Conservation (phyloP, 2,888 invertebrate genomes). For the Ectemnius lituratus region DNA sequence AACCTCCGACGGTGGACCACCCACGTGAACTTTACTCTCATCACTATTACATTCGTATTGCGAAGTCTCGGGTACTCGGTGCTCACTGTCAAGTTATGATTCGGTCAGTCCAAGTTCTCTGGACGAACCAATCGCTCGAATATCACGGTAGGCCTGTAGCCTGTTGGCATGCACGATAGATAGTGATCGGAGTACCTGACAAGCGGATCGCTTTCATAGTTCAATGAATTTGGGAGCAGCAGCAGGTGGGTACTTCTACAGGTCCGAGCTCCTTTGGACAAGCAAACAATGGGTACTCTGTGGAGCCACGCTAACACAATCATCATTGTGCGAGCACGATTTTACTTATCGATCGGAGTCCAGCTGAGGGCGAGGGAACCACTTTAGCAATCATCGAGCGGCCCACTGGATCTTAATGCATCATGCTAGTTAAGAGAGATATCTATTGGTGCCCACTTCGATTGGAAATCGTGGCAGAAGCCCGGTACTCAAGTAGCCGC, state of each 20-base stretch:
- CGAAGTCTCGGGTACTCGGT: no score
- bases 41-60: not conserved
- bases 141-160: no score
- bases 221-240: conserved; percentile 29
- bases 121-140: no score
- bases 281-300: conserved; percentile 42
- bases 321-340: not conserved
- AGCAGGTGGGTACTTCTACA: conserved; percentile 49
- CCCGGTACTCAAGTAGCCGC: not conserved
- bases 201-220: conserved; percentile 16
- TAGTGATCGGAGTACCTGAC: conserved; percentile 16
- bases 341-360: conserved; percentile 5
- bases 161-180: no score
- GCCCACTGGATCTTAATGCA: not conserved
- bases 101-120: no score
- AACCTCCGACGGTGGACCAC: conserved; percentile 42
- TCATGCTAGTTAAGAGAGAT: not conserved
- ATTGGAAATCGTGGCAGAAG: not conserved
- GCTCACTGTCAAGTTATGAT: no score
- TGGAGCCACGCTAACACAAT: not conserved
- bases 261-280: conserved; percentile 35
- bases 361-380: no score
- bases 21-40: conserved; percentile 26
- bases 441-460: not conserved
- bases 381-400: not conserved